phyloP scores from a whole-genome alignment of 2,113 vertebrate species.

The Crotalus horridus region DNA sequence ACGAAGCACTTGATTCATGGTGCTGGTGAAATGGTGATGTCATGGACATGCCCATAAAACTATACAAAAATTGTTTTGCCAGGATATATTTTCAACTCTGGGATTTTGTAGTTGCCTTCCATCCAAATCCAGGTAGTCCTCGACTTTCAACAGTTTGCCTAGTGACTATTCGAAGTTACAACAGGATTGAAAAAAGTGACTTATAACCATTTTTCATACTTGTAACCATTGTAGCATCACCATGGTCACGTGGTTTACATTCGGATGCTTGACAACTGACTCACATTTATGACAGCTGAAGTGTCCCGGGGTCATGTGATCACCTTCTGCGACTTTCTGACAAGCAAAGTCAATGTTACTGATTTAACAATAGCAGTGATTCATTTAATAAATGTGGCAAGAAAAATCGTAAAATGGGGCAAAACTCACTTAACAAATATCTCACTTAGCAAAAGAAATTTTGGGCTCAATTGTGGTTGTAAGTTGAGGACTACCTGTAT shows the following conservation, averaged over 20 bases:
- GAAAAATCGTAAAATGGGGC: not conserved
- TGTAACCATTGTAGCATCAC: not conserved
- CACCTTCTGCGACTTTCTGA: not conserved
- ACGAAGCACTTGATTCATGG: not conserved
- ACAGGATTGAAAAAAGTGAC: not conserved
- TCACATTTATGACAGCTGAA: not conserved
- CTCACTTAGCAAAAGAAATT: not conserved
- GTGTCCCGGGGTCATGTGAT: not conserved
- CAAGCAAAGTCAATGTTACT: not conserved
- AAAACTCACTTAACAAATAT: not conserved
- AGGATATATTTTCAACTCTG: not conserved
- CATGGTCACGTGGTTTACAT: not conserved
- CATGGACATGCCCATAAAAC: not conserved
- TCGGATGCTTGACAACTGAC: not conserved
- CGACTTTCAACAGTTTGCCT: not conserved
- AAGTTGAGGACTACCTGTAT: not conserved
- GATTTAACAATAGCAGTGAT: not conserved
- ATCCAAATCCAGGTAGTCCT: not conserved
- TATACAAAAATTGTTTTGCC: not conserved
- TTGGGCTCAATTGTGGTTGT: not conserved
- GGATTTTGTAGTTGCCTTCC: not conserved
- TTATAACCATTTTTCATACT: not conserved
- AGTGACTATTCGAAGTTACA: not conserved
- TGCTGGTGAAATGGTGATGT: not conserved
- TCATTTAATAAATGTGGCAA: not conserved